These are phyloP conservation scores for Charadrius vociferus DNA, from an alignment of 2,113 vertebrate species.

Conservation along the genomic window DNA sequence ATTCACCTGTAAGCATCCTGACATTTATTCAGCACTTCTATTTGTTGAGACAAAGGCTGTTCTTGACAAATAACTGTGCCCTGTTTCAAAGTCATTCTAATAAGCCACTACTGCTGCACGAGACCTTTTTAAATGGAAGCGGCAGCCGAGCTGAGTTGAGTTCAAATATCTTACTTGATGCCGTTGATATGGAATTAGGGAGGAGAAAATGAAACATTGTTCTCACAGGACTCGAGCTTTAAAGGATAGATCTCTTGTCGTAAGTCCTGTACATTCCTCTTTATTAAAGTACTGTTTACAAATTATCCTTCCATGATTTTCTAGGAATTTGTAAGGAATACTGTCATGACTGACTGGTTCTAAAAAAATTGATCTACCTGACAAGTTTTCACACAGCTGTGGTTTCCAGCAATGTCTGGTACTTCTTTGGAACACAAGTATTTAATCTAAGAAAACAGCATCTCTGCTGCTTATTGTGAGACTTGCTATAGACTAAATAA, in stretches of 20 bases:
- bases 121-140: constrained; percentile 11
- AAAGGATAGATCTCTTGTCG: background rate
- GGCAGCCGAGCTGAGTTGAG: background rate
- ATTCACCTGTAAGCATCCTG: background rate
- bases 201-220: background rate
- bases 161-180: background rate
- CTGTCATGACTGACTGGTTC: background rate
- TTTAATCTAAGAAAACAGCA: background rate
- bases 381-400: background rate
- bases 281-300: constrained; percentile 23
- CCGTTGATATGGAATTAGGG: background rate
- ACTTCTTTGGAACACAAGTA: background rate
- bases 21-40: background rate
- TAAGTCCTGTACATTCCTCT: background rate
- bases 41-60: background rate
- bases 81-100: background rate
- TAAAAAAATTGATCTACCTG: background rate
- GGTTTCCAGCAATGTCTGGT: background rate
- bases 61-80: constrained; percentile 8
- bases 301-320: background rate
- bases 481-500: background rate
- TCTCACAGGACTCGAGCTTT: background rate
- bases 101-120: background rate
- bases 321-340: background rate
- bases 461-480: background rate